These are phyloP conservation scores for Desmodus rotundus DNA, from an alignment of 2,113 vertebrate species.

Conservation along the genomic window DNA sequence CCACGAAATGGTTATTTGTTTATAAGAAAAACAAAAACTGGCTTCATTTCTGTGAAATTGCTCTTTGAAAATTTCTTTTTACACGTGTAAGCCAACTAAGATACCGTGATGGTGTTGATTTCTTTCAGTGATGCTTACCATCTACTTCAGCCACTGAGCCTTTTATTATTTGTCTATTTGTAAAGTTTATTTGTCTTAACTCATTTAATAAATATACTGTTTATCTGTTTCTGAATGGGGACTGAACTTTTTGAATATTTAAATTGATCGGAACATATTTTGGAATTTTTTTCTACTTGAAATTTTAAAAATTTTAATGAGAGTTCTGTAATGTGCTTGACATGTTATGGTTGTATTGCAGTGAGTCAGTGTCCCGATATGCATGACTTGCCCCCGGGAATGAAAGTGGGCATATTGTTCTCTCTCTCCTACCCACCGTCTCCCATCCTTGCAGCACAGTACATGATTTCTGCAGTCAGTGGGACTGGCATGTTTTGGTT, in stretches of 20 bases:
- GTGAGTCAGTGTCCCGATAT: neutral
- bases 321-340: conserved; percentile 44
- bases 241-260: conserved; percentile 82
- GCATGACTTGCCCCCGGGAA: conserved; percentile 9
- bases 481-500: neutral
- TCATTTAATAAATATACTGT: conserved; percentile 85
- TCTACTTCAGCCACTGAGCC: conserved; percentile 76
- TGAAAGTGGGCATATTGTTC: neutral
- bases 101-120: conserved; percentile 73
- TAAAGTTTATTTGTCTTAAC: conserved; percentile 78
- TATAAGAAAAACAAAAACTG: conserved; percentile 72
- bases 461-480: neutral
- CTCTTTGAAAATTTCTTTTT: conserved; percentile 76
- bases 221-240: conserved; percentile 86
- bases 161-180: conserved; percentile 79
- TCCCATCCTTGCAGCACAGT: neutral
- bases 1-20: conserved; percentile 73
- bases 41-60: conserved; percentile 77
- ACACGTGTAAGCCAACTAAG: conserved; percentile 75
- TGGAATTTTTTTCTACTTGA: conserved; percentile 60
- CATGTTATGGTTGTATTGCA: conserved; percentile 27
- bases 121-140: conserved; percentile 73
- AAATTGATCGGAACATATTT: conserved; percentile 66
- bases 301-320: conserved; percentile 48
- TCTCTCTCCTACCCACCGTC: neutral